Evolutionary conservation across 2,797 vertebrate species (phyloP).

Genomic region (Tapirus indicus): DNA sequence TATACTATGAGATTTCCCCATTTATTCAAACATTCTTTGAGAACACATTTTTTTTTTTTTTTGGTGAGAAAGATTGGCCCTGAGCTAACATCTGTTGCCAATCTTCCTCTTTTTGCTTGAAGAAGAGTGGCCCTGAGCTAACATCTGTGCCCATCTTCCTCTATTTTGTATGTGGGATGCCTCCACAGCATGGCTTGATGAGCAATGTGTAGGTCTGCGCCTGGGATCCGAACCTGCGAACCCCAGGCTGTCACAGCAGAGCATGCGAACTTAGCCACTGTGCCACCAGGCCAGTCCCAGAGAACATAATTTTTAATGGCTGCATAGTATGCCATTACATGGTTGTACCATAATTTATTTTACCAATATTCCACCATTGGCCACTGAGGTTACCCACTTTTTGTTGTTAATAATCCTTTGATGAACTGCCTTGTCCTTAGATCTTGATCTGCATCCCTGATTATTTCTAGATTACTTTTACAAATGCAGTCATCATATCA

Average conservation of each 20-base stretch:
- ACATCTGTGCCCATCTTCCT: too few species aligned
- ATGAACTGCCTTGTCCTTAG: background rate
- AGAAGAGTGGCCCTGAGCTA: too few species aligned
- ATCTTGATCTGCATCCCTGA: background rate
- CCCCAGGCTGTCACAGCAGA: too few species aligned
- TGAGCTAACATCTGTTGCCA: too few species aligned
- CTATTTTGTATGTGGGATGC: too few species aligned
- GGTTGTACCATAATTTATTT: background rate
- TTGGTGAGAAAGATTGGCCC: too few species aligned
- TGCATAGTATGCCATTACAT: background rate
- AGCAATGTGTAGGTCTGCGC: too few species aligned
- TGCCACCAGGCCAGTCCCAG: too few species aligned
- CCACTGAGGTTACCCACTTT: background rate
- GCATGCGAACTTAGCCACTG: too few species aligned
- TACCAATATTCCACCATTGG: background rate
- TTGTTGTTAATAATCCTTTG: background rate
- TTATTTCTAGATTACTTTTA: background rate
- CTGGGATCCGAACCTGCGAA: too few species aligned
- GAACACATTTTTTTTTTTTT: background rate
- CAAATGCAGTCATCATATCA: background rate
- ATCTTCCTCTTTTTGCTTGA: too few species aligned
- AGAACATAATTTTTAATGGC: background rate
- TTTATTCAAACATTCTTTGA: background rate
- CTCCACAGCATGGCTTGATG: too few species aligned
- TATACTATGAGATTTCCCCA: background rate